Evolutionary conservation across 2,888 invertebrate species (phyloP).

Genomic region (Cephus sareptanus): DNA sequence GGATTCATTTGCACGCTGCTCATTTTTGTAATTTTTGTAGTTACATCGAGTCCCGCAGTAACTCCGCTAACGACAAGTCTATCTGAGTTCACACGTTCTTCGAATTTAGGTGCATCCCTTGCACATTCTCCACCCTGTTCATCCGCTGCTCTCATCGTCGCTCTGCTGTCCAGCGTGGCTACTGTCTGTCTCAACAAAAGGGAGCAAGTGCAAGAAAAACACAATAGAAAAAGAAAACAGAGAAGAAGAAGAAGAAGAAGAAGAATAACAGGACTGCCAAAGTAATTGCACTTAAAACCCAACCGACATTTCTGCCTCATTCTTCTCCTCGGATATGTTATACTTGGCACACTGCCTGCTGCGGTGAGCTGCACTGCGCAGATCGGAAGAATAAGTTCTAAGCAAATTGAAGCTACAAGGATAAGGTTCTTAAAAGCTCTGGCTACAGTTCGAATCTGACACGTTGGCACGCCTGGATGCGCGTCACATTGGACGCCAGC

Average conservation of each 20-base stretch:
- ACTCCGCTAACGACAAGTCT: no score
- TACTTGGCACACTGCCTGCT: slow-evolving; percentile 42
- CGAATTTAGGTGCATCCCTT: no score
- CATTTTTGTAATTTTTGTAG: no score
- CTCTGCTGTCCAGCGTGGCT: no score
- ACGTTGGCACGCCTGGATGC: neutral
- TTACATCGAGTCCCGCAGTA: no score
- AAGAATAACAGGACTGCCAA: neutral
- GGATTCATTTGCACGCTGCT: slow-evolving; percentile 30
- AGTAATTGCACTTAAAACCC: neutral
- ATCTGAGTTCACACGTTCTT: no score
- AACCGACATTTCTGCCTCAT: neutral
- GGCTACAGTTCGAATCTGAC: neutral
- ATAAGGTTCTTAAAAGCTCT: slow-evolving; percentile 19
- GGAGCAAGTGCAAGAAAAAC: neutral
- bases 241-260: neutral
- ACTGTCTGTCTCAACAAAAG: neutral
- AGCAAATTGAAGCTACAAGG: slow-evolving; percentile 37
- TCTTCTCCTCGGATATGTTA: slow-evolving; percentile 26
- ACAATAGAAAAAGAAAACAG: neutral
- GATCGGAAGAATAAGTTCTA: slow-evolving; percentile 23
- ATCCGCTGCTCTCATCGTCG: neutral
- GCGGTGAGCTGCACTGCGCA: slow-evolving; percentile 27
- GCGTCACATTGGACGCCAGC: no score
- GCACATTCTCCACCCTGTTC: neutral